Conservation (phyloP, 2,888 invertebrate genomes). For the Nephrotoma appendiculata region DNA sequence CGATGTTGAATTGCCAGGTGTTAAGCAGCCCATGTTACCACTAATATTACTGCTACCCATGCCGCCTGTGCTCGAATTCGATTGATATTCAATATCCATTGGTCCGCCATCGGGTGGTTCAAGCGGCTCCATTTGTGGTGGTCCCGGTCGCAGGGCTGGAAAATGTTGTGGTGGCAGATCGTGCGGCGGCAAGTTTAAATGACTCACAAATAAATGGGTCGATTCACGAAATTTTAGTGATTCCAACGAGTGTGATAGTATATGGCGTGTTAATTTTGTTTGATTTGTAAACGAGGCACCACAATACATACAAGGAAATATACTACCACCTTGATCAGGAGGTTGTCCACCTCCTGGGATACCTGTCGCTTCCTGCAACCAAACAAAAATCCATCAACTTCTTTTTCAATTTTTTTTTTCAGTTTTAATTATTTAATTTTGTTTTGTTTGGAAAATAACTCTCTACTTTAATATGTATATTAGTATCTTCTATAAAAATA, state of each 20-base stretch:
- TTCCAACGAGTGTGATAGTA: constrained; percentile 77
- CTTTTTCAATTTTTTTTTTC: constrained; percentile 40
- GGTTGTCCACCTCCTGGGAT: constrained; percentile 41
- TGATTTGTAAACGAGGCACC: constrained; percentile 78
- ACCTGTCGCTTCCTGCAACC: constrained; percentile 74
- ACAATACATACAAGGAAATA: constrained; percentile 80
- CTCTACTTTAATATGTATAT: constrained; percentile 5
- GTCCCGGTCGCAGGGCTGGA: constrained; percentile 14
- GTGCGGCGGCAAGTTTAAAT: constrained; percentile 33
- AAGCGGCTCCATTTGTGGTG: constrained; percentile 23
- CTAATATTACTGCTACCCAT: constrained; percentile 25
- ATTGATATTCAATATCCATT: constrained; percentile 17
- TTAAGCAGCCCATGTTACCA: constrained; percentile 7
- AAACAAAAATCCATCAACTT: constrained; percentile 80
- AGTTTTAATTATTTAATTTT: constrained; percentile 13
- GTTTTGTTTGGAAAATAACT: background rate
- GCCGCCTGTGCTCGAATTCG: constrained; percentile 35
- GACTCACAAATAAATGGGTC: constrained; percentile 47
- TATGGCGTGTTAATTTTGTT: constrained; percentile 81
- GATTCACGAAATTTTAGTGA: constrained; percentile 71
- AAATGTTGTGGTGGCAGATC: constrained; percentile 30
- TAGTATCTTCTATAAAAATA: background rate
- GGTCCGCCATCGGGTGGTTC: constrained; percentile 26
- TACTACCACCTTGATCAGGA: constrained; percentile 24
- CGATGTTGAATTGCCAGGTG: constrained; percentile 26